Evolutionary conservation across 2,113 vertebrate species (phyloP), one percentile per base, ranked within the genome.

Genomic region (Tylochromis polylepis): DNA sequence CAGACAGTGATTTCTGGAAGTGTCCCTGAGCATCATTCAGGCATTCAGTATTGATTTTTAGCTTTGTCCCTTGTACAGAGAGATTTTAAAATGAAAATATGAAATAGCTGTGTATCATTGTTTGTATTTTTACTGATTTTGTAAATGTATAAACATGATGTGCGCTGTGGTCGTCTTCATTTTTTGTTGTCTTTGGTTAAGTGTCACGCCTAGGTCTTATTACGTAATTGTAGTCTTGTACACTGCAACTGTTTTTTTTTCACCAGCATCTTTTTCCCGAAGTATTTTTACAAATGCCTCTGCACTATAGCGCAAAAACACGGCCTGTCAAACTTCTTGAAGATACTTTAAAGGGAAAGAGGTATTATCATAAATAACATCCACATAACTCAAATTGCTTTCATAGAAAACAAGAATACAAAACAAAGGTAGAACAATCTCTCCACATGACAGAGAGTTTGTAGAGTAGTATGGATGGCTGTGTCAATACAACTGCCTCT

Each of bases 401-500:
- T 87, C 41, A 84, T 29, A 53, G 27, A 59, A 27, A 58, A 65
- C 55, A 82, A 82, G 36, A 89, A 85, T 75, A 89, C 67, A 34
- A 81, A 87, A 82, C 29, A 65, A 84, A 86, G 31, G 70, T 29
- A 24, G 43, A 87, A 87, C 81, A 87, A 75, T 85, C 22, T 58
- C 72, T 51, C 51, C 49, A 55, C 81, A 77, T 79, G 20, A 88
- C 89, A 84, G 88, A 87, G 89, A 85, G 83, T 88, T 89, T 87
- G 86, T 85, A 85, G 88, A 95, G 89, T 62, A 90, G 85, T 94
- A 95, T 92, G 79, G 92, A 95, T 94, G 91, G 87, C 77, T 10
- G 6, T 95, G 96, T 94, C 95, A 93, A 95, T 95, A 95, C 92
- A 94, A 90, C 78, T 67, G 77, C 84, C 92, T 85, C 86, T 85